Base-by-base conservation (phyloP, 2,888 invertebrate genomes). In the Stenichneumon culpator region DNA sequence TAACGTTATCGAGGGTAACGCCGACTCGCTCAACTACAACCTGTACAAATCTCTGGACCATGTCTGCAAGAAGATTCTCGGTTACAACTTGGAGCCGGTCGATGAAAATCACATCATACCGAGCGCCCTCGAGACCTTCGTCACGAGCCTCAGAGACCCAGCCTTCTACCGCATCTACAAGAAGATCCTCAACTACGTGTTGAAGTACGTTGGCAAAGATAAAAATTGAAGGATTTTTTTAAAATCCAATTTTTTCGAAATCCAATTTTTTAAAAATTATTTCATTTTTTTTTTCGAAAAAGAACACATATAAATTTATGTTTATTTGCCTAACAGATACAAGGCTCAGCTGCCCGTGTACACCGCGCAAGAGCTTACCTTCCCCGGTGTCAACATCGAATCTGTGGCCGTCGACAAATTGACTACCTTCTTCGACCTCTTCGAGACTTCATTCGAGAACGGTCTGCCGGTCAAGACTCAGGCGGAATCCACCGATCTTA, bases 161-260 rank as follows among this genome's bases (percentile, higher is more conserved):
- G 95, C 95, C 11, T 96, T 96, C 94, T 97, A 95, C 94, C 95
- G 95, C 93, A 94, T 96, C 79, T 95, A 95, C 95, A 96, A 96
- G 91, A 95, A 95, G 83, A 95, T 96, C 87, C 92, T 95, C 63
- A 93, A 95, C 75, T 96, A 96, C 94, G 88, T 88, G 25, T 25
- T 86, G 16, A 88, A 84, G 90, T 92, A 72, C 1, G 86, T 67
- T 2, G 67, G 11, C 4, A 9, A 39, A 16, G 36, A 9, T 4
- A 65, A 22, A 65, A 36, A 36, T 65, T 36, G 36, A 44, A 3
- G 11, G 11, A 39, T 2, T n/a, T 69, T 14, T 16, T 28, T n/a
- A n/a, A n/a, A n/a, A n/a, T n/a, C n/a, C n/a, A n/a, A n/a, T n/a
- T n/a, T n/a, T n/a, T n/a, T n/a, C n/a, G n/a, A n/a, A n/a, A n/a